Base-by-base conservation (phyloP, 2,888 invertebrate species). In the Synergus itoensis region DNA sequence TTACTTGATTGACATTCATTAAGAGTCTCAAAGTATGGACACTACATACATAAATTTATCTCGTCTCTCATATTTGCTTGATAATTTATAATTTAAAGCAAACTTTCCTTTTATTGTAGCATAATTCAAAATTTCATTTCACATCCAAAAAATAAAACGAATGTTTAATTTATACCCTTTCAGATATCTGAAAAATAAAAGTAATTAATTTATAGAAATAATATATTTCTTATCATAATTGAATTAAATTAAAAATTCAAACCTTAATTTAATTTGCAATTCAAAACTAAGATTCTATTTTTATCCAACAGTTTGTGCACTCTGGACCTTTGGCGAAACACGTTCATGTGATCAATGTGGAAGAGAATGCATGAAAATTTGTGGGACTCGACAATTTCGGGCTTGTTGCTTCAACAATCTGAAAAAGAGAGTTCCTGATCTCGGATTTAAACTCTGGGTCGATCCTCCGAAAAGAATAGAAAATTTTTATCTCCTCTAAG, bases 331-430 rank as follows among this genome's bases (percentile, higher is more conserved):
- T 57, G 93, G 94, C 12, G 93, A 94, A n/a, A 93, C 93, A 0
- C 90, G 94, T n/a, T 94, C 95, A 1, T 96, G 96, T 86, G 94
- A 95, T 86, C 95, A 95, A 1, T 96, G 96, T 84, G 96, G 96
- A 2, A 93, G 94, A 5, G 95, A 96, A 89, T 96, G 96, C 84
- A 93, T 94, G 14, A 92, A 94, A 0, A 94, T 95, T 0, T 96
- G 96, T 84, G 95, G 96, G 3, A 96, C 96, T 0, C 93, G 95
- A 3, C 94, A 95, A 87, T 96, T 96, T 91, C 92, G 95, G 4
- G 94, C 95, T 0, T 96, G 96, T 90, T 96, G 96, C 90, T 95
- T 95, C 93, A 96, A 96, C 92, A 96, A 95, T 87, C 91, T 96
- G 85, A 94, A 94, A 82, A 95, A 94, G 91, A 93, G 95, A 64